A percentile compares a stretch with the other conserved stretches of the same genome.
phyloP scores from a whole-genome alignment of 2,113 vertebrate genomes.

The Mola mola region DNA sequence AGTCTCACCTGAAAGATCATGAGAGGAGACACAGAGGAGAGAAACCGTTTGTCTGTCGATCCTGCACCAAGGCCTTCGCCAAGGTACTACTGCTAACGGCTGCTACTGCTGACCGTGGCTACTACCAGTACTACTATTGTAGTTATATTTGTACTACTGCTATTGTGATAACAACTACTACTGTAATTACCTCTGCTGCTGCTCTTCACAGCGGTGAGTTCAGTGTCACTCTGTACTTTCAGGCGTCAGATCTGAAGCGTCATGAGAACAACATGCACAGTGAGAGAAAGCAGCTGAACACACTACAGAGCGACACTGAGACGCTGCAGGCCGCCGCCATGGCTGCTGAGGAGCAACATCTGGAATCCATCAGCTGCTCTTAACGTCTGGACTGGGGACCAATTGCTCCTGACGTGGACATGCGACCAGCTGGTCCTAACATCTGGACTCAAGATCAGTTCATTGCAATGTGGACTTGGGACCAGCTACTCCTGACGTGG shows the following conservation, averaged over 20 bases:
- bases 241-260: slow-evolving; percentile 76
- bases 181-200: background rate
- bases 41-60: slow-evolving; percentile 72
- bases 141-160: background rate
- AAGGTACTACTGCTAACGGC: slow-evolving; percentile 51
- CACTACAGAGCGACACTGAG: slow-evolving; percentile 71
- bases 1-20: slow-evolving; percentile 77
- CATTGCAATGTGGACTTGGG: background rate
- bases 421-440: background rate
- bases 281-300: slow-evolving; percentile 70
- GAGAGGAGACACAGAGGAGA: slow-evolving; percentile 76
- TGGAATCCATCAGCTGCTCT: slow-evolving; percentile 65
- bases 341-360: slow-evolving; percentile 74
- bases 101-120: background rate
- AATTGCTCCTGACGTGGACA: slow-evolving; percentile 57
- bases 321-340: slow-evolving; percentile 74
- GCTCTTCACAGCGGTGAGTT: slow-evolving; percentile 6
- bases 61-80: slow-evolving; percentile 76
- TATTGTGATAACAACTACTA: background rate
- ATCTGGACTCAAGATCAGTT: slow-evolving; percentile 1
- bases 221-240: slow-evolving; percentile 32
- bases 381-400: slow-evolving; percentile 32
- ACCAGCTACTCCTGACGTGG: background rate
- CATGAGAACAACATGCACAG: slow-evolving; percentile 81
- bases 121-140: background rate